These are phyloP conservation scores for Sylvietta virens DNA, from an alignment of 2,113 vertebrate genomes.

Conservation along the genomic window DNA sequence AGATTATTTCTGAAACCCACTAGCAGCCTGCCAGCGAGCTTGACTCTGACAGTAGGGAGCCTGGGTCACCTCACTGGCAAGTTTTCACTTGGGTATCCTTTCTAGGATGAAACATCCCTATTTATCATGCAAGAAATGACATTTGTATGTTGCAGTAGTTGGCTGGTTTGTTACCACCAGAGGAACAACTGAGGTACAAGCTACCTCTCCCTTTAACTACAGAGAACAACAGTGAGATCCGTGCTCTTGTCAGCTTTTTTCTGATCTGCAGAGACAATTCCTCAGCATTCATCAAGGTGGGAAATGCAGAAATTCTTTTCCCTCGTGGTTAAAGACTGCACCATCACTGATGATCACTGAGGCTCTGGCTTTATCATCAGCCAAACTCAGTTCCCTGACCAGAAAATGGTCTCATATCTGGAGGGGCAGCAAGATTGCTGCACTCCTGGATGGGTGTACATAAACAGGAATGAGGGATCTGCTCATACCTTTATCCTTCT, in stretches of 20 bases:
- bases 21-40: neutral
- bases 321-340: rapidly evolving
- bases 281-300: neutral
- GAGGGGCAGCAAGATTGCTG: neutral
- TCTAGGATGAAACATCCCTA: neutral
- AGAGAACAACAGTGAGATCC: neutral
- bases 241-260: neutral
- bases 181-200: neutral
- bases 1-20: neutral
- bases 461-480: neutral
- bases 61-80: neutral
- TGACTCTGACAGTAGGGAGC: neutral
- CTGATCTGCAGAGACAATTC: neutral
- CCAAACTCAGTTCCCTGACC: neutral
- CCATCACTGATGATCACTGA: too few species aligned
- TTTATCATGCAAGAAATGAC: neutral
- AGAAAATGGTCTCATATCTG: neutral
- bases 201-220: neutral
- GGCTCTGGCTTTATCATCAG: neutral
- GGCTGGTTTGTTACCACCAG: neutral
- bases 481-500: neutral
- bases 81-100: neutral
- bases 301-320: neutral
- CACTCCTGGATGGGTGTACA: neutral
- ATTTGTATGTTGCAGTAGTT: neutral